These are phyloP conservation scores for Notolepis coatsorum DNA, from an alignment of 2,797 vertebrate species.

Conservation along the genomic window DNA sequence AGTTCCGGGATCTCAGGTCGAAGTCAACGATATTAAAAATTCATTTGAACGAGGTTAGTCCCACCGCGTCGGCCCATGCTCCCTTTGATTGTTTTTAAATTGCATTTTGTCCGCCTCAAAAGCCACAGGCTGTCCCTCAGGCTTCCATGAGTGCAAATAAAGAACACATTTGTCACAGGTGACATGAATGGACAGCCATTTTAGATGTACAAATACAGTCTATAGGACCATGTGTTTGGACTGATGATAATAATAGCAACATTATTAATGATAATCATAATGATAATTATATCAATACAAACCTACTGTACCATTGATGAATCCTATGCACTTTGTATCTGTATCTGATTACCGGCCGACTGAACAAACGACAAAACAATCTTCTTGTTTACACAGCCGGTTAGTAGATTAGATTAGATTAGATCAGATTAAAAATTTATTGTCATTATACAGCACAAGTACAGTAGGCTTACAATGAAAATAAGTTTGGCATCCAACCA, in stretches of 20 bases:
- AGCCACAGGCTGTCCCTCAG: constrained; percentile 44
- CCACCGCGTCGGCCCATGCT: constrained; percentile 36
- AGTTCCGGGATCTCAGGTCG: constrained; percentile 97
- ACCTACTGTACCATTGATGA: constrained; percentile 23
- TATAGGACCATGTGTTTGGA: constrained; percentile 21
- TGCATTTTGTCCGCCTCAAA: constrained; percentile 59
- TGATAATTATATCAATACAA: constrained; percentile 33
- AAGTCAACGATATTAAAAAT: constrained; percentile 99
- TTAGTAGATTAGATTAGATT: too few species aligned
- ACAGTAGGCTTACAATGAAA: too few species aligned
- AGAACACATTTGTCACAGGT: constrained; percentile 36
- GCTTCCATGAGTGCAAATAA: constrained; percentile 60
- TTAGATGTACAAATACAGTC: constrained; percentile 52
- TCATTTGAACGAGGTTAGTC: constrained; percentile 97
- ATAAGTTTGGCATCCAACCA: constrained; percentile 8
- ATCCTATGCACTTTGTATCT: constrained; percentile 32
- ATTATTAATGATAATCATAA: constrained; percentile 11
- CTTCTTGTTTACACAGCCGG: too few species aligned
- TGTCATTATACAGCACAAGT: too few species aligned
- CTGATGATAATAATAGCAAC: not conserved
- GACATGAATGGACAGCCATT: constrained; percentile 45
- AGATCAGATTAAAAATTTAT: too few species aligned
- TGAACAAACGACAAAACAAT: too few species aligned
- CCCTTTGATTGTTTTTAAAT: constrained; percentile 68
- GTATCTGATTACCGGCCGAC: too few species aligned